Evolutionary conservation across 2,888 invertebrate species (phyloP), one percentile per base, ranked within the genome.

Genomic region (Agrotis exclamationis): DNA sequence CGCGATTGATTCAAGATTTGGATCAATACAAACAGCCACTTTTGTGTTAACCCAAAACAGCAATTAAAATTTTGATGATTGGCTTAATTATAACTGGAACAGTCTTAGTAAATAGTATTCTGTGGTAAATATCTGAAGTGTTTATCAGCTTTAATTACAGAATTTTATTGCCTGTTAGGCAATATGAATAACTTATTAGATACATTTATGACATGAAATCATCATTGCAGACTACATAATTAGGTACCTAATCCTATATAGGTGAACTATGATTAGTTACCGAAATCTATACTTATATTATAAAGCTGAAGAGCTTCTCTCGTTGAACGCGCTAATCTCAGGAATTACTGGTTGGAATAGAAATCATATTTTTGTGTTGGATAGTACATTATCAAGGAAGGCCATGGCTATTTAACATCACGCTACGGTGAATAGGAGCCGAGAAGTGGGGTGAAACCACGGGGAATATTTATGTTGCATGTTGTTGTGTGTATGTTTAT

Each of bases 21-120:
- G 33, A 3, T 7, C 5, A 28, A 16, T 16, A 45, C 14, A 57
- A 28, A 39, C 7, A 16, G 7, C 5, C 0, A 7, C 3, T 13
- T 22, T 45, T 72, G 28, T 33, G 22, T 3, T 60, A 20, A 44
- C 14, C 4, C 16, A 39, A 54, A 73, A 4, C n/a, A n/a, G n/a
- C 24, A 73, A 71, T 71, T 62, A 39, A 20, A 22, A 54, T 56
- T 63, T 56, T 53, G 18, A 48, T 54, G 44, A 51, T 39, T 18
- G 7, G 20, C 13, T 70, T 16, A 68, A 68, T 22, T 54, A 54
- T 28, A 24, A 11, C 24, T 47, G 20, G 18, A 18, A 13, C n/a
- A 54, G 14, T 14, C 2, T 53, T 45, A 47, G n/a, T n/a, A n/a
- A n/a, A n/a, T n/a, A n/a, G n/a, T n/a, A n/a, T n/a, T n/a, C n/a